Base-by-base conservation (phyloP, 1,140 invertebrate species). In the Drosophila santomea region DNA sequence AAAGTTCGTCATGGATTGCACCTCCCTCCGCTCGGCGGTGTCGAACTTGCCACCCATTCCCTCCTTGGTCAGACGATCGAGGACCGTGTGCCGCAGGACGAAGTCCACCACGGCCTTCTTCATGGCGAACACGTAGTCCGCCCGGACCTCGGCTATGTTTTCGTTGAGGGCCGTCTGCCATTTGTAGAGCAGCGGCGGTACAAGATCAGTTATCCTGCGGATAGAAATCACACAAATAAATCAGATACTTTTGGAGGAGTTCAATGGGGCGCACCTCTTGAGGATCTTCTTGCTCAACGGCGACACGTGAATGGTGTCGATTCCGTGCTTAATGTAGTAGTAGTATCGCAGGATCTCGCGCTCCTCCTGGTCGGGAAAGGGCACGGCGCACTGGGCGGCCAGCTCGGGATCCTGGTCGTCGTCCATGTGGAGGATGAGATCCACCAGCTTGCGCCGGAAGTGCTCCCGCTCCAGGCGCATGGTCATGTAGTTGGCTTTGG, bases 91-190 rank as follows among this genome's bases (percentile, higher is more conserved):
- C 85, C 95, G 95, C 2, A 98, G 92, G 3, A 98, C 97, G 92
- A 97, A 98, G 93, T 98, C 97, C 3, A 97, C 95, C 4, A 97
- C 95, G 0, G 97, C 96, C 92, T 97, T 98, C 90, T 98, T 98
- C 63, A 98, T 96, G 76, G 95, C 96, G 75, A 96, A 94, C 76
- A 96, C 94, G 92, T 97, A 98, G 80, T 97, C 96, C 71, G 96
- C 95, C 80, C 95, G 93, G 79, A 95, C 94, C 86, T 96, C 95
- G 61, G 94, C 88, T 12, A 96, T 94, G 50, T 94, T 94, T 35
- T 93, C 91, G 1, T 93, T 91, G 1, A 96, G 86, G 6, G 94
- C 94, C 0, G 93, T 90, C 57, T 94, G 89, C 94, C 94, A 96
- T 91, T 93, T 93, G 69, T 94, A 94, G 1, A 95, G 78, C 72